A percentile compares a stretch with the other conserved stretches of the same genome.
Conservation (phyloP, 2,888 invertebrate species). For the Philhelius pedissequus region DNA sequence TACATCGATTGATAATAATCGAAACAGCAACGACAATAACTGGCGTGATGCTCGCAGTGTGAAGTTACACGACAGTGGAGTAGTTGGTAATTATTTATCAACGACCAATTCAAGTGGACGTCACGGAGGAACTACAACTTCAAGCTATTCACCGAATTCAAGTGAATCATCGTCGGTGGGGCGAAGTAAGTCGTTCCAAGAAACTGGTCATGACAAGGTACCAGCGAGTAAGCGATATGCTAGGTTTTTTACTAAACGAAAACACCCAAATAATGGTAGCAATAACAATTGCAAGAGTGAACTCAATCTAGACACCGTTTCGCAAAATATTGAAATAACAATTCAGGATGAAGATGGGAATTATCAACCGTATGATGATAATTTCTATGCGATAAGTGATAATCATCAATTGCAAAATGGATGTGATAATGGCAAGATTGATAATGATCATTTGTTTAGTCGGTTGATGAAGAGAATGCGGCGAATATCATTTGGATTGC, state of each 20-base stretch:
- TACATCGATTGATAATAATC: conserved; percentile 76
- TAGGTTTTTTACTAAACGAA: conserved; percentile 76
- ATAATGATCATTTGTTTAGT: conserved; percentile 75
- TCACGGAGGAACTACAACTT: conserved; percentile 43
- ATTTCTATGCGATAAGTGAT: conserved; percentile 73
- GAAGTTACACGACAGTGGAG: conserved; percentile 59
- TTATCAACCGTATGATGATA: conserved; percentile 76
- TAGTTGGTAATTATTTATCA: conserved; percentile 39
- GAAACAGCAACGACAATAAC: conserved; percentile 65
- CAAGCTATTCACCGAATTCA: conserved; percentile 49
- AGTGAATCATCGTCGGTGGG: conserved; percentile 73
- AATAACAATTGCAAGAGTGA: conserved; percentile 73
- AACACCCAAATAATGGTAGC: conserved; percentile 70
- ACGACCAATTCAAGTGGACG: conserved; percentile 70
- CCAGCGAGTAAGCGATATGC: conserved; percentile 73
- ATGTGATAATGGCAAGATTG: conserved; percentile 71
- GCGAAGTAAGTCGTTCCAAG: conserved; percentile 79
- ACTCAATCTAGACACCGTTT: conserved; percentile 76
- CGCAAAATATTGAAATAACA: conserved; percentile 78
- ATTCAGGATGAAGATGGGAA: conserved; percentile 78
- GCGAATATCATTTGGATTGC: conserved; percentile 78
- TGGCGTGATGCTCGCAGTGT: conserved; percentile 69
- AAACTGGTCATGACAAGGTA: conserved; percentile 74
- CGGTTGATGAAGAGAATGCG: conserved; percentile 77
- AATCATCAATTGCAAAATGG: conserved; percentile 72